Conservation (phyloP, 2,888 invertebrate species). For the Coelinius sp. region DNA sequence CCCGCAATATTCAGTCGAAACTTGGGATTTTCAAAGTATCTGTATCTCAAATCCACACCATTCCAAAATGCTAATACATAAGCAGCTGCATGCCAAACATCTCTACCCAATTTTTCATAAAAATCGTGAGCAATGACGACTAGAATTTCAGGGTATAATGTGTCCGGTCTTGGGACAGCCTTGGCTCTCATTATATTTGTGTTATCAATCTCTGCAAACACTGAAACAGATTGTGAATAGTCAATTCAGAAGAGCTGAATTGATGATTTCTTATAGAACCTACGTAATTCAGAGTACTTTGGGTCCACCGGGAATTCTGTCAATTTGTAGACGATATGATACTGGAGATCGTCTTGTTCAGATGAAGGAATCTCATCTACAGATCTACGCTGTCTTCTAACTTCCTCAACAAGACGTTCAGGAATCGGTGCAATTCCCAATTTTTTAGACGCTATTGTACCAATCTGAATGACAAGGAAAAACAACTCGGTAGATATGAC, state of each 20-base stretch:
- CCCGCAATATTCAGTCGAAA: constrained; percentile 45
- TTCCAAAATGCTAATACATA: constrained; percentile 47
- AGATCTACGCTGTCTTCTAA: constrained; percentile 5
- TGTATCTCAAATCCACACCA: constrained; percentile 43
- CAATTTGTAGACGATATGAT: constrained; percentile 40
- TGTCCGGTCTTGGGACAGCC: not conserved
- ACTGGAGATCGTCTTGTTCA: constrained; percentile 26
- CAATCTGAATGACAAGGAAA: constrained; percentile 29
- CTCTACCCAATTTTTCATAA: constrained; percentile 21
- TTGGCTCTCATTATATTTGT: not conserved
- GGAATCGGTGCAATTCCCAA: constrained; percentile 39
- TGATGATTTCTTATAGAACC: not conserved
- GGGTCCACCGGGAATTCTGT: not conserved
- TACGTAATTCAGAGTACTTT: constrained; percentile 19
- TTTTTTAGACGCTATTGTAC: constrained; percentile 19
- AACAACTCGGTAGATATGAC: not conserved
- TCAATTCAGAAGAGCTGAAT: not conserved
- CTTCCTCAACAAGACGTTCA: constrained; percentile 26
- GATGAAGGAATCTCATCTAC: not conserved
- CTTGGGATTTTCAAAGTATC: constrained; percentile 41
- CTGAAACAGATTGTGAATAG: not conserved
- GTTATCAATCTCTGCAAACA: not conserved
- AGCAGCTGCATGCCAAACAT: constrained; percentile 1
- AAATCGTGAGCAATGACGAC: constrained; percentile 36
- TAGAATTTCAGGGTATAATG: constrained; percentile 42